These are phyloP conservation scores for Morone chrysops DNA, from an alignment of 2,113 vertebrate genomes.

Conservation along the genomic window DNA sequence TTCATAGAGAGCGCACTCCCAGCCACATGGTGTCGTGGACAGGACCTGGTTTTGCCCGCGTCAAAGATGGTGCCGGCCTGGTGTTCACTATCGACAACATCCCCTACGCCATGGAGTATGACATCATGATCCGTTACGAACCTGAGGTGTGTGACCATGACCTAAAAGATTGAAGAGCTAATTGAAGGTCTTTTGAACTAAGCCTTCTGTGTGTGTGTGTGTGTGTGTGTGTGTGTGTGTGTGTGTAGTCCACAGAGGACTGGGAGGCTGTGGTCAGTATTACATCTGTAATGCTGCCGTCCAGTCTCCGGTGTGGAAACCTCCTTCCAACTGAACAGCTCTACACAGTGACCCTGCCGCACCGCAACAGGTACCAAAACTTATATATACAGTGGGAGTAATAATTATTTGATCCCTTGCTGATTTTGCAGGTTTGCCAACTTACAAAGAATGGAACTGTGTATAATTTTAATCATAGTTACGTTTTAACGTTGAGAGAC, in stretches of 20 bases:
- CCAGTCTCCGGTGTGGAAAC: constrained; percentile 88
- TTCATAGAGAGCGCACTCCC: constrained; percentile 69
- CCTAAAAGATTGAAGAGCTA: background rate
- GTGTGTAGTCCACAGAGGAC: constrained; percentile 88
- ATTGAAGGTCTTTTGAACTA: background rate
- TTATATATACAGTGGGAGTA: background rate
- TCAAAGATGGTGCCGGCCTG: constrained; percentile 89
- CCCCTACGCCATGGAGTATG: constrained; percentile 89
- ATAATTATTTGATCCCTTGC: too few relatives aligned
- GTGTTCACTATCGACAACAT: constrained; percentile 87
- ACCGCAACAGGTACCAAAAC: constrained; percentile 82
- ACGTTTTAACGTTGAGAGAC: too few relatives aligned
- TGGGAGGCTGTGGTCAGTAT: constrained; percentile 90
- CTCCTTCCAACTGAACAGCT: constrained; percentile 89
- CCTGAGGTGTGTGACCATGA: constrained; percentile 82
- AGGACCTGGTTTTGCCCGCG: constrained; percentile 85
- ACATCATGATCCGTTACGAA: constrained; percentile 90
- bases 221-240: constrained; percentile 51
- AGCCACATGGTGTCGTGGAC: constrained; percentile 87
- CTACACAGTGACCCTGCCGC: constrained; percentile 85
- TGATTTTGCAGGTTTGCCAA: too few relatives aligned
- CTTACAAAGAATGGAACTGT: too few relatives aligned
- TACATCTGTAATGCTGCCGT: constrained; percentile 83
- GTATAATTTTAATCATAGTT: too few relatives aligned
- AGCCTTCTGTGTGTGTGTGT: constrained; percentile 9